Evolutionary conservation across 2,113 vertebrate genomes (phyloP), one percentile per base, ranked within the genome.

Genomic region (Danionella cerebrum): DNA sequence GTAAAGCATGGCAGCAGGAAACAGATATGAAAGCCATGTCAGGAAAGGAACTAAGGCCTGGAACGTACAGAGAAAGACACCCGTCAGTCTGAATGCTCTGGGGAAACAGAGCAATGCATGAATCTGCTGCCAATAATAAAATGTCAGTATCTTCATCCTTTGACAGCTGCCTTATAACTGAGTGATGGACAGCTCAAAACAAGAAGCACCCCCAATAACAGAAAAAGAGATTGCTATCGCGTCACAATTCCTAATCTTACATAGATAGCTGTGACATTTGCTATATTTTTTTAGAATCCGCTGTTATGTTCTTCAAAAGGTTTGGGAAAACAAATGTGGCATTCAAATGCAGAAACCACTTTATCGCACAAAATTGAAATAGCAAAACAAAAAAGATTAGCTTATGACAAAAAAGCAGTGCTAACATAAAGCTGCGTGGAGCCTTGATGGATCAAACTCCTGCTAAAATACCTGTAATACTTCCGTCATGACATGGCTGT

Each of bases 151-250:
- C 31, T 69, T 59, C 16, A 38, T 50, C 14, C 16, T 60, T 71
- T 57, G 69, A 58, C 60, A 71, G 69, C 52, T 57, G 52, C 65
- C 69, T 65, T 60, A 55, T 58, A 29, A 29, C 50, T 65, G 51
- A 71, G 39, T 71, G 69, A 65, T n/a, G 63, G 41, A 13, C 4
- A 12, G 19, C 31, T 18, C 60, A 65, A 35, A 50, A 71, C 60
- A 55, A 55, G 48, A 14, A 60, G 22, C 13, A 36, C 54, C 36
- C 47, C 14, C 50, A 22, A 69, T 25, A 69, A 12, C 24, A 22
- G 12, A 53, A 41, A 50, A 41, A 41, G 24, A 35, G 50, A 59
- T 60, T 69, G 45, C 25, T 8, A 7, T 38, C 7, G 11, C 44
- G 45, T 69, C 41, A 59, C 47, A 36, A 48, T 58, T 59, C 35